Base-by-base conservation (phyloP, 2,888 invertebrate genomes). In the Venusia cambrica region DNA sequence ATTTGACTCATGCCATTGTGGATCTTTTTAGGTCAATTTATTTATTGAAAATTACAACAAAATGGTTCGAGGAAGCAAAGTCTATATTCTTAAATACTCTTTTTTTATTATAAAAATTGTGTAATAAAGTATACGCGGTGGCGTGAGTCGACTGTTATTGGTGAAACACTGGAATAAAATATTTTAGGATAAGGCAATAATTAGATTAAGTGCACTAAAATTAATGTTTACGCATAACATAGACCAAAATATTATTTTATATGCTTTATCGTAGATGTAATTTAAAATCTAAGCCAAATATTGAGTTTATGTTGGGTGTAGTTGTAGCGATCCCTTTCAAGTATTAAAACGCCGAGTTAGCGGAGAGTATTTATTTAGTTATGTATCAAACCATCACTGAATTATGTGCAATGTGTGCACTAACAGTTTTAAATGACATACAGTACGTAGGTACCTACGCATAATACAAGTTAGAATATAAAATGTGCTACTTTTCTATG, bases 201-300 rank as follows among this genome's bases (percentile, higher is more conserved):
- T 64, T 85, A 85, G 73, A 45, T 26, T 81, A 79, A 80, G 78
- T 45, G 72, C 85, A 85, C 87, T 80, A 84, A 85, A 81, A 70
- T 65, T 74, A 76, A 74, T 72, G 75, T 61, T 76, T 77, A 70
- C 68, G 74, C 78, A 78, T 85, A 84, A 85, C 81, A 75, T 85
- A 87, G 87, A 87, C 87, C 87, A 87, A 87, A 87, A 79, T 85
- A 83, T 84, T 77, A 84, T 70, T 75, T 75, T 80, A 79, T 71
- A 72, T 84, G 84, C 85, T 87, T 87, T 85, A 81, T 80, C 55
- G 62, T 87, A 87, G 84, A 63, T 73, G 52, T 84, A 87, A 79
- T 85, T 45, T 85, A 83, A 73, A 83, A 77, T 80, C 73, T 87
- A 87, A 85, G 87, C 87, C 87, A 87, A 87, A 87, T 83, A 87